Base-by-base conservation (phyloP, 2,888 invertebrate genomes). In the Crioceris asparagi region DNA sequence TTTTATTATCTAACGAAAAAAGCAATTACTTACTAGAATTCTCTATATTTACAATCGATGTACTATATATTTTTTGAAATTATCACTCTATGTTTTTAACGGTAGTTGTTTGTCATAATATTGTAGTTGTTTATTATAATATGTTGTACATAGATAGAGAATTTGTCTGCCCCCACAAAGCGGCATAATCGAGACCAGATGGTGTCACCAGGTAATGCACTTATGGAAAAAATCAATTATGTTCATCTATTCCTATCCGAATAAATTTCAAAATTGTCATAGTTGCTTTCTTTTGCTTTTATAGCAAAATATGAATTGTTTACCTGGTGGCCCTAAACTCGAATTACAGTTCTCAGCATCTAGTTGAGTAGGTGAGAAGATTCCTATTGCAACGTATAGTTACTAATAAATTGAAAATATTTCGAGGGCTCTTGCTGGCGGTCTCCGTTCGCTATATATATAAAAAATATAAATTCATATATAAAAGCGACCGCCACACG, bases 351-450 rank as follows among this genome's bases (percentile, higher is more conserved):
- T n/a, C n/a, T n/a, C n/a, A n/a, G n/a, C n/a, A n/a, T n/a, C n/a
- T 61, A 62, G 61, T 59, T 56, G 61, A 61, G 58, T 62, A 61
- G 61, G 60, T 59, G 55, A 54, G 59, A 64, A 59, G 62, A 64
- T 63, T 65, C 65, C 65, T 65, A 65, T 62, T 59, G 65, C 65
- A 65, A 65, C 65, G 61, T 61, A 65, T 65, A 66, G 65, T 66
- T 66, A 65, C 64, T 65, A 65, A 46, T 45, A 33, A 14, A 33
- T 12, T 14, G 27, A 27, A 12, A 27, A 27, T 26, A 31, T 45
- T 39, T 46, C 44, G 48, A 44, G 46, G 48, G 43, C 44, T 44
- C 38, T 44, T 43, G 46, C 44, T 43, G 46, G 45, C 40, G 35
- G 37, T 45, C 37, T 45, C 36, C 41, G 40, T 44, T 45, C 41